Evolutionary conservation across 2,113 vertebrate species (phyloP).

Genomic region (Halichoeres trimaculatus): DNA sequence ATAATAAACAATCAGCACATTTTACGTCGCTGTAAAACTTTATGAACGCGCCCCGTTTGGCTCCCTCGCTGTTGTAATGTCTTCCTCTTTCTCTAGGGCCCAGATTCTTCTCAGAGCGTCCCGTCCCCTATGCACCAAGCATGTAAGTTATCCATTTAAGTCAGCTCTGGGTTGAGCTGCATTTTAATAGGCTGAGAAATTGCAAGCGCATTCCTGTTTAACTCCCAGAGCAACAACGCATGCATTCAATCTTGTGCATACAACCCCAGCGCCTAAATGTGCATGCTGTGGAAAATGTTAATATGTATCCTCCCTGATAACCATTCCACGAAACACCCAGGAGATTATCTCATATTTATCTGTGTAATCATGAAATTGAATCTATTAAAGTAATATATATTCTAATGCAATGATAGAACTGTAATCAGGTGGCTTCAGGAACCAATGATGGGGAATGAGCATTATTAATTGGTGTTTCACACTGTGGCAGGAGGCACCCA

Average conservation of each 20-base stretch:
- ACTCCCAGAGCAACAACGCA: conserved; percentile 57
- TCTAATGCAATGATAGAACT: conserved; percentile 43
- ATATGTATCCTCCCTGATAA: conserved; percentile 39
- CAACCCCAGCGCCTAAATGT: conserved; percentile 39
- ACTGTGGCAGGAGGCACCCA: conserved; percentile 14
- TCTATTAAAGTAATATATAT: conserved; percentile 51
- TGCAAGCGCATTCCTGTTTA: conserved; percentile 41
- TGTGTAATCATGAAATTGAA: conserved; percentile 62
- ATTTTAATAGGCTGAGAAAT: conserved; percentile 48
- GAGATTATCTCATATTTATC: conserved; percentile 58
- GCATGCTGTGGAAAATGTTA: conserved; percentile 43
- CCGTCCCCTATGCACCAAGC: conserved; percentile 27
- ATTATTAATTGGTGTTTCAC: conserved; percentile 42
- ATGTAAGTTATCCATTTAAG: conserved; percentile 50
- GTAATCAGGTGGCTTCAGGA: conserved; percentile 40
- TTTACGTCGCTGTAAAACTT: conserved; percentile 66
- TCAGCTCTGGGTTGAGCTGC: not conserved
- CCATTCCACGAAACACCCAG: conserved; percentile 16
- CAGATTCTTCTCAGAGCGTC: not conserved
- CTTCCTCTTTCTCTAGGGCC: not conserved
- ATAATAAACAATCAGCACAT: conserved; percentile 73
- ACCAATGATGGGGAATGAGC: conserved; percentile 28
- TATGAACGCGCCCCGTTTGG: conserved; percentile 39
- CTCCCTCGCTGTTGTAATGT: conserved; percentile 1
- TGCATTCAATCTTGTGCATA: conserved; percentile 44